These are phyloP conservation scores for Taphrorychus bicolor DNA, from an alignment of 2,888 invertebrate species.

Conservation along the genomic window DNA sequence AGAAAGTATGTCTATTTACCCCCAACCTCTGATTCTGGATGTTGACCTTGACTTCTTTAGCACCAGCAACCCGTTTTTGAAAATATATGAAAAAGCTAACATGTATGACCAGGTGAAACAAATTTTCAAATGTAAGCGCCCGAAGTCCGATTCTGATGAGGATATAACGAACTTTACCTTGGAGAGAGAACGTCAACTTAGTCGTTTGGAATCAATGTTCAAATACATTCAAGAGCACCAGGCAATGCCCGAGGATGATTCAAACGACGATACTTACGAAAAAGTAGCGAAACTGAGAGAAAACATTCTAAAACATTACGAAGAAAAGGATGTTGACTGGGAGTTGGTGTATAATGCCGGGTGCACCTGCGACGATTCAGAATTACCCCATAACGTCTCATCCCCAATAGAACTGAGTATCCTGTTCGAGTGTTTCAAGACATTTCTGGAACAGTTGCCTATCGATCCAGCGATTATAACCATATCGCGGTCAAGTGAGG, in stretches of 20 bases:
- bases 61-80: constrained; percentile 85
- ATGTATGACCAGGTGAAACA: constrained; percentile 73
- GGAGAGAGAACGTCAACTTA: constrained; percentile 69
- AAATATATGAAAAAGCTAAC: constrained; percentile 70
- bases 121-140: constrained; percentile 70
- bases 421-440: constrained; percentile 67
- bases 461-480: constrained; percentile 75
- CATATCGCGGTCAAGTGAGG: constrained; percentile 83
- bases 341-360: constrained; percentile 84
- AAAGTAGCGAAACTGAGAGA: constrained; percentile 62
- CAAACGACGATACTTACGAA: constrained; percentile 42
- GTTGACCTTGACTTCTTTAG: constrained; percentile 90
- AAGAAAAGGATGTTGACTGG: constrained; percentile 76
- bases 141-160: constrained; percentile 60
- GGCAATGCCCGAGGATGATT: constrained; percentile 41
- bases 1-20: constrained; percentile 40
- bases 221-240: constrained; percentile 65
- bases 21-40: constrained; percentile 70
- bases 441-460: constrained; percentile 67
- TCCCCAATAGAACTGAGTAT: constrained; percentile 70
- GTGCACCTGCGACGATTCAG: constrained; percentile 86
- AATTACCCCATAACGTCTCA: constrained; percentile 85
- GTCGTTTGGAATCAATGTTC: constrained; percentile 72
- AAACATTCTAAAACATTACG: constrained; percentile 64
- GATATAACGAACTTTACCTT: constrained; percentile 60